Evolutionary conservation across 2,888 invertebrate species (phyloP).

Genomic region (Ariolimax columbianus): DNA sequence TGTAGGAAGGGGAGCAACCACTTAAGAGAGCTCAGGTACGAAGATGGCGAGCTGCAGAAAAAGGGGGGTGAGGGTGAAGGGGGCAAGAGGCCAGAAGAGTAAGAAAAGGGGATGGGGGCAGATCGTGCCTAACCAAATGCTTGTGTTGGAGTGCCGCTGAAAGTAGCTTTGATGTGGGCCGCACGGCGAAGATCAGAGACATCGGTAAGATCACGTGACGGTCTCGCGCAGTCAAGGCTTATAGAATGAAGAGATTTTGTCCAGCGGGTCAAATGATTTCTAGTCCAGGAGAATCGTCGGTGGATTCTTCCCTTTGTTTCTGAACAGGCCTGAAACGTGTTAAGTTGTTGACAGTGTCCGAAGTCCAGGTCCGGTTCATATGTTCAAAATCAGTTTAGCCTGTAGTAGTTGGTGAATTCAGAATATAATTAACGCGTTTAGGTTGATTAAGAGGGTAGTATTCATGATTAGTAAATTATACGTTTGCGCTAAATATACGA

Average conservation of each 20-base stretch:
- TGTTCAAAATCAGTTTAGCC: no score
- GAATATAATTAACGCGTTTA: no score
- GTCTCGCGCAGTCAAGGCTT: background rate
- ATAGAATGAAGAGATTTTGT: background rate
- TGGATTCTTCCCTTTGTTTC: background rate
- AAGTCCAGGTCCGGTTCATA: no score
- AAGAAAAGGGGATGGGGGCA: background rate
- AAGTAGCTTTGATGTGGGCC: background rate
- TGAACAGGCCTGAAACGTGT: background rate
- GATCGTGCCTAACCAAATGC: background rate
- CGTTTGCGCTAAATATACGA: no score
- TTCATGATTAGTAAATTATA: no score
- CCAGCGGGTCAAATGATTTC: background rate
- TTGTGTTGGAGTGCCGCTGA: background rate
- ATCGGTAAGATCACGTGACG: constrained; percentile 7
- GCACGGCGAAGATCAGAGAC: background rate
- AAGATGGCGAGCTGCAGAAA: background rate
- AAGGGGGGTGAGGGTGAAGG: background rate
- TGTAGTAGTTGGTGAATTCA: no score
- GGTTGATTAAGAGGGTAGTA: no score
- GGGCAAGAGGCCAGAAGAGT: background rate
- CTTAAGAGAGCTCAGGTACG: background rate
- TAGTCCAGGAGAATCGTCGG: background rate
- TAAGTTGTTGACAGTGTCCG: no score
- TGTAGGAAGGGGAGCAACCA: background rate